These are phyloP conservation scores for Acrocephalus kingi DNA, from an alignment of 2,113 vertebrate genomes.

Conservation along the genomic window DNA sequence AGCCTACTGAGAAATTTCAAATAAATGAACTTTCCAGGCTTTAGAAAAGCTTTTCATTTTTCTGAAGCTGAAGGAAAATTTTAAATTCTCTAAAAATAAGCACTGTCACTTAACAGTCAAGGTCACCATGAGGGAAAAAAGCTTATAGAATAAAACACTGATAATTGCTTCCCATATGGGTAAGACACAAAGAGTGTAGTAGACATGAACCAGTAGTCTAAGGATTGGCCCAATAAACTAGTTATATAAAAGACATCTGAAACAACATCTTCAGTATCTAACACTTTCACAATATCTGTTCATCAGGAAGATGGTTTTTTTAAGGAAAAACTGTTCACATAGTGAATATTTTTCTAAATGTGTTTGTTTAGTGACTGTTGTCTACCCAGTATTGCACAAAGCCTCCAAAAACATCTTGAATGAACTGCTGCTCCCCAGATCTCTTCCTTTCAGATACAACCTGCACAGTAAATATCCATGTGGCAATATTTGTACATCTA, in stretches of 20 bases:
- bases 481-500: neutral
- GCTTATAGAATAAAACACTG: neutral
- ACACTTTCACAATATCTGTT: neutral
- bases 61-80: neutral
- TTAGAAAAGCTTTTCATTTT: neutral
- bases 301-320: fast-evolving
- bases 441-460: neutral
- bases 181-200: neutral
- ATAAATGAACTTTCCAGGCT: neutral
- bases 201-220: neutral
- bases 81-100: neutral
- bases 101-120: neutral
- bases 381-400: neutral
- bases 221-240: neutral
- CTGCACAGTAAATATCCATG: neutral
- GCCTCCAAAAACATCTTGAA: neutral
- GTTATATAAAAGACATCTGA: neutral
- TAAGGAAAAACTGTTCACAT: neutral
- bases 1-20: neutral
- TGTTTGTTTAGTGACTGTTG: neutral
- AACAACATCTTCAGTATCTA: neutral
- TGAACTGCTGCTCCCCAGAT: neutral
- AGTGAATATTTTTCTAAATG: neutral
- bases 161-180: neutral
- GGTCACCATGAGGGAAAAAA: neutral